Conservation (phyloP, 2,113 vertebrate species). For the Tupaia chinensis region DNA sequence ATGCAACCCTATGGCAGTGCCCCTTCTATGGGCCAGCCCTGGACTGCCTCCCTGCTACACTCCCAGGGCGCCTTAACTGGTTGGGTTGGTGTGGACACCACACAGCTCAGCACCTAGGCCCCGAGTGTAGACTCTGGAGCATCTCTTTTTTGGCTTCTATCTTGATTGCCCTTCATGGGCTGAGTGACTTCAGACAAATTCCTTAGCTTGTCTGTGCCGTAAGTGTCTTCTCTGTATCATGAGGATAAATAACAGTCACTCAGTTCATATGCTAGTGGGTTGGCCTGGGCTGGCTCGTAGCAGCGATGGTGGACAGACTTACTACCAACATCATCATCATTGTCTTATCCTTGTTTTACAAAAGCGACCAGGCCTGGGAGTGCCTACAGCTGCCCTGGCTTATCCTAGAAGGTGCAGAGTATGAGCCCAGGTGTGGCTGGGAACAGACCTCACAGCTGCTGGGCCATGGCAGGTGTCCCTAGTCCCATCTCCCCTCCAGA, state of each 20-base stretch:
- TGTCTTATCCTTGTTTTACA: neutral
- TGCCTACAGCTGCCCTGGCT: neutral
- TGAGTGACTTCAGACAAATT: neutral
- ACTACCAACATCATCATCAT: accelerated
- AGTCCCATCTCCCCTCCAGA: neutral
- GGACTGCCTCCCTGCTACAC: neutral
- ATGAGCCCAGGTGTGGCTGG: neutral
- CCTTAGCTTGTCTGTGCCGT: neutral
- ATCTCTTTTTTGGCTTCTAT: neutral
- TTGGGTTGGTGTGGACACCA: accelerated
- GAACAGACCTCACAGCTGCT: neutral
- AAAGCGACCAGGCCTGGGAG: neutral
- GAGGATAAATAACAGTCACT: neutral
- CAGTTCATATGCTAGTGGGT: accelerated
- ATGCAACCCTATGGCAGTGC: neutral
- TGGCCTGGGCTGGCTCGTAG: neutral
- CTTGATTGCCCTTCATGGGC: neutral
- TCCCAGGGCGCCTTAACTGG: accelerated
- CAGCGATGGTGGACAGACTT: accelerated
- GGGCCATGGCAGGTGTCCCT: neutral
- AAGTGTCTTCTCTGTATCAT: neutral
- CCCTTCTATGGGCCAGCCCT: neutral
- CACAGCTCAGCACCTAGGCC: accelerated
- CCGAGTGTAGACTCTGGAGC: accelerated
- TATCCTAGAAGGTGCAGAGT: accelerated